Conservation (phyloP, 2,113 vertebrate genomes). For the Podarcis raffonei region DNA sequence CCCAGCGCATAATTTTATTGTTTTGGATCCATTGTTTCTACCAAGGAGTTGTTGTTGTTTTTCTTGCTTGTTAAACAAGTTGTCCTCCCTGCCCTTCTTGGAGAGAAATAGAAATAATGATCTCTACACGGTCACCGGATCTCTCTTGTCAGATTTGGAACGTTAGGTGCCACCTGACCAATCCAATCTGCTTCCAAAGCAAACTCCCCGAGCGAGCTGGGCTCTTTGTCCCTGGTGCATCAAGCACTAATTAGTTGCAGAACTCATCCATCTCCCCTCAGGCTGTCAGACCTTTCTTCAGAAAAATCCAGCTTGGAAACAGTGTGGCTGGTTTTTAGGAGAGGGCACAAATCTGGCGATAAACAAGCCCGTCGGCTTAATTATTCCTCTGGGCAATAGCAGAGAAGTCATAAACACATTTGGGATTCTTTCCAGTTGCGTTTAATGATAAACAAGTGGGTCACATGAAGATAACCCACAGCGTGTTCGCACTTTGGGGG, state of each 20-base stretch:
- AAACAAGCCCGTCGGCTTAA: constrained; percentile 30
- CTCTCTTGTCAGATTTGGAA: constrained; percentile 30
- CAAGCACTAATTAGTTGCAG: constrained; percentile 57
- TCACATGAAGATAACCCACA: not conserved
- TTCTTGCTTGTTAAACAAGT: not conserved
- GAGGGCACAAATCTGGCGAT: constrained; percentile 47
- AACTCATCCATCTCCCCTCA: constrained; percentile 51
- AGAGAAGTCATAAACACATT: not conserved
- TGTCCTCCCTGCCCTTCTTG: not conserved
- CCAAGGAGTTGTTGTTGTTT: not conserved
- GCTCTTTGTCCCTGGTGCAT: not conserved
- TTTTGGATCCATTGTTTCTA: not conserved
- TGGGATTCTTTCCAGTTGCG: not conserved
- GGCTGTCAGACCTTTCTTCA: constrained; percentile 54
- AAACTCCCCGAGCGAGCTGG: constrained; percentile 38
- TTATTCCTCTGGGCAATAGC: constrained; percentile 22
- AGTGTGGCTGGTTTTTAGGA: constrained; percentile 40
- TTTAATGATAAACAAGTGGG: not conserved
- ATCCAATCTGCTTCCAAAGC: constrained; percentile 54
- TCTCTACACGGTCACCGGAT: not conserved
- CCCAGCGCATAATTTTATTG: not conserved
- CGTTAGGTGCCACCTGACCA: constrained; percentile 24
- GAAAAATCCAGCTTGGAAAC: constrained; percentile 49
- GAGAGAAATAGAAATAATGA: not conserved
- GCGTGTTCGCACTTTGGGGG: no score